These are phyloP conservation scores for Hemibagrus guttatus DNA, from an alignment of 2,797 vertebrate species.

Conservation along the genomic window DNA sequence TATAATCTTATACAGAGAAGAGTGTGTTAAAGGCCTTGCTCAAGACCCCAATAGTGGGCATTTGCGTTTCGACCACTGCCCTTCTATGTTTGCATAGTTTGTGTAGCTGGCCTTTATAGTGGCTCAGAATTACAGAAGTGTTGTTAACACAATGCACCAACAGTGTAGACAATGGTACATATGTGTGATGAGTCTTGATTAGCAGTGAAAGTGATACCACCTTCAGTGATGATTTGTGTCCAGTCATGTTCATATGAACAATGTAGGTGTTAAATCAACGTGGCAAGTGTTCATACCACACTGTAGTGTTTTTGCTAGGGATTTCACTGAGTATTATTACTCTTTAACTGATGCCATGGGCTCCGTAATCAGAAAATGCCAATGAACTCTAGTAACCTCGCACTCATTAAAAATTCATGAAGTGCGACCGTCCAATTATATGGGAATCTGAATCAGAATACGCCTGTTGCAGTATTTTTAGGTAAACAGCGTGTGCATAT, in stretches of 20 bases:
- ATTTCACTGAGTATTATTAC: background rate
- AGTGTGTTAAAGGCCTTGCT: background rate
- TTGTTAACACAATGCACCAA: background rate
- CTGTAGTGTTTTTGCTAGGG: background rate
- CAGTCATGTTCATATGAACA: background rate
- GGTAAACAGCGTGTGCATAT: background rate
- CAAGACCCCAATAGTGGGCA: background rate
- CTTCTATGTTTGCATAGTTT: too few relatives aligned
- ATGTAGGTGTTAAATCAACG: background rate
- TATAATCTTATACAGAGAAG: too few relatives aligned
- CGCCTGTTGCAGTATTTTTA: slow-evolving; percentile 50
- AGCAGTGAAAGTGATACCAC: background rate
- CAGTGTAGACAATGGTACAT: background rate
- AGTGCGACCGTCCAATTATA: slow-evolving; percentile 52
- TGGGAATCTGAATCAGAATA: slow-evolving; percentile 20
- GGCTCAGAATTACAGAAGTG: background rate
- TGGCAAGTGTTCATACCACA: background rate
- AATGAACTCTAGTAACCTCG: slow-evolving; percentile 61
- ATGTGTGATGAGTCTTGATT: background rate
- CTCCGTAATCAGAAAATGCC: background rate
- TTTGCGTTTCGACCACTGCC: background rate
- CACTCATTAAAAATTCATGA: slow-evolving; percentile 47
- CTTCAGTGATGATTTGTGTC: background rate
- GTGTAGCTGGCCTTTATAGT: background rate
- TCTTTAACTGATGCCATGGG: background rate